Conservation (phyloP, 2,113 vertebrate species). For the Rhynchopsitta pachyrhyncha region DNA sequence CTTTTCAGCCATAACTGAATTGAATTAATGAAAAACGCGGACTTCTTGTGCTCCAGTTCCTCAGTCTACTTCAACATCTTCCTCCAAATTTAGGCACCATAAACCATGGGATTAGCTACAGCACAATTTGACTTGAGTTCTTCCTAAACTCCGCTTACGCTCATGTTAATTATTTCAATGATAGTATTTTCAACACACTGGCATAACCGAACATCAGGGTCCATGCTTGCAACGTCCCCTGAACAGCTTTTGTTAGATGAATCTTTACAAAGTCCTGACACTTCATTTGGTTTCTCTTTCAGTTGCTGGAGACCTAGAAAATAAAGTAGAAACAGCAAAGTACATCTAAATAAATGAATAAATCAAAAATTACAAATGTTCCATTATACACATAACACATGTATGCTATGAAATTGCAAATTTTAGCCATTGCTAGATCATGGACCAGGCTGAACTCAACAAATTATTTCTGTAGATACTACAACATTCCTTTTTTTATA, state of each 20-base stretch:
- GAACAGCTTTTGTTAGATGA: slow-evolving; percentile 74
- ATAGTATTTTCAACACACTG: slow-evolving; percentile 93
- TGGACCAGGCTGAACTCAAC: not conserved
- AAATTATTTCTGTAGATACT: not conserved
- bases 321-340: not conserved
- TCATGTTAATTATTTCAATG: slow-evolving; percentile 93
- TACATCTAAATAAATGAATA: not conserved
- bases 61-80: not conserved
- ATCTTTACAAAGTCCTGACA: slow-evolving; percentile 73
- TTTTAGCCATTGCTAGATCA: not conserved
- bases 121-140: not conserved
- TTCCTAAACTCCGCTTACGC: slow-evolving; percentile 81
- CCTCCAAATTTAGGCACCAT: not conserved
- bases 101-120: not conserved
- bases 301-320: slow-evolving; percentile 88
- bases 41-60: not conserved
- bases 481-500: not conserved
- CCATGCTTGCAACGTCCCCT: slow-evolving; percentile 79
- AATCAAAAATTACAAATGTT: not conserved
- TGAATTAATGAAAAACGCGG: not conserved
- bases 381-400: not conserved
- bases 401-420: not conserved
- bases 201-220: slow-evolving; percentile 92
- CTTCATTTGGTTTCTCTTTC: slow-evolving; percentile 84
- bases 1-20: not conserved